Evolutionary conservation across 1,140 invertebrate species (phyloP).

Genomic region (Halictus rubicundus): DNA sequence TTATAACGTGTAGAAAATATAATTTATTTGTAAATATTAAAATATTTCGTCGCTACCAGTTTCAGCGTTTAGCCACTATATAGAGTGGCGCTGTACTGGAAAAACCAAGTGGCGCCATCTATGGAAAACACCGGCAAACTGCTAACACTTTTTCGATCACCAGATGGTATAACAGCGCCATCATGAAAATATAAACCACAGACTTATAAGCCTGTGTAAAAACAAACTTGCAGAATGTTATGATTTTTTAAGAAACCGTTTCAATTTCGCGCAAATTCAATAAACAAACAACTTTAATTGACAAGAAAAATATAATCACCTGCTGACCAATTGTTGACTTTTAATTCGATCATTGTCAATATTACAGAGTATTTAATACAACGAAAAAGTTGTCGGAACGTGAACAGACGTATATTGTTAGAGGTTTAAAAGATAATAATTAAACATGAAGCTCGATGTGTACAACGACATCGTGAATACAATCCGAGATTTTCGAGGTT

Average conservation of each 20-base stretch:
- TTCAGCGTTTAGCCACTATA: too few relatives aligned
- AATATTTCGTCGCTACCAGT: too few relatives aligned
- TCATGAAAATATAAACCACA: too few relatives aligned
- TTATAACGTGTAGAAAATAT: too few relatives aligned
- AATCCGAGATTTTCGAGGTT: slow-evolving; percentile 66
- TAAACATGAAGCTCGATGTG: slow-evolving; percentile 64
- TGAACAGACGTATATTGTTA: not conserved
- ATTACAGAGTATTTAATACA: not conserved
- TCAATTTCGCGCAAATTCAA: slow-evolving; percentile 9
- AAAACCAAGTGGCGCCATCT: too few relatives aligned
- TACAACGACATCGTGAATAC: slow-evolving; percentile 63
- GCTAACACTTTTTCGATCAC: too few relatives aligned
- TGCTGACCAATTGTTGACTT: not conserved
- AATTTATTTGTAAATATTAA: too few relatives aligned
- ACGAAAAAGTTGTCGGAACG: not conserved
- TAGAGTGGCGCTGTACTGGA: too few relatives aligned
- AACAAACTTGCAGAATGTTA: too few relatives aligned
- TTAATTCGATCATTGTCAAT: not conserved
- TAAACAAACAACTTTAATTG: not conserved
- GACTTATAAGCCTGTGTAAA: too few relatives aligned
- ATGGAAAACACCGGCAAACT: too few relatives aligned
- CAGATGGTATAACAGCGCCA: too few relatives aligned
- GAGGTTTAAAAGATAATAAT: not conserved
- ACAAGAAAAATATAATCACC: not conserved
- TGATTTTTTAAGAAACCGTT: not conserved